These are phyloP conservation scores for Passer montanus DNA, from an alignment of 2,113 vertebrate species.

Conservation along the genomic window DNA sequence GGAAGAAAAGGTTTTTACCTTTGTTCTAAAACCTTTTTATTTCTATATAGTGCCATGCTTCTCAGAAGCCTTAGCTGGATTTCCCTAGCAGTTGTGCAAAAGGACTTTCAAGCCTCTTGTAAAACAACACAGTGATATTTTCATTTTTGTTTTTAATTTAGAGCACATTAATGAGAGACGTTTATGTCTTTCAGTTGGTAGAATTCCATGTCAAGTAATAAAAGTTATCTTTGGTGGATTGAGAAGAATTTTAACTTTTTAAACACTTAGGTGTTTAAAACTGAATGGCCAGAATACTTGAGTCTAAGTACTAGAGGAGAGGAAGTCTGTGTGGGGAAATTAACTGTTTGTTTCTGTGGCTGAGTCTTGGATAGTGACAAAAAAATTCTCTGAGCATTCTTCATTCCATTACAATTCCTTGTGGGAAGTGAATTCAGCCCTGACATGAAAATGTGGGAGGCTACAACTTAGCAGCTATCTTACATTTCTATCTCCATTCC, in stretches of 20 bases:
- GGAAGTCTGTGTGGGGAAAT: neutral
- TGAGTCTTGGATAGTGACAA: neutral
- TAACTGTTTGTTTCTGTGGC: neutral
- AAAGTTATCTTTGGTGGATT: neutral
- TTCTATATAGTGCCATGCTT: neutral
- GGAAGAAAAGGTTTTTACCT: neutral
- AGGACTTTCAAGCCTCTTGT: neutral
- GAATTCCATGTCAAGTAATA: neutral
- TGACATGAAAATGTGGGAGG: neutral
- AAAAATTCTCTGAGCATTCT: neutral
- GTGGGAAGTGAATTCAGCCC: neutral
- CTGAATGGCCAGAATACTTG: neutral
- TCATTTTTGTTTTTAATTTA: neutral
- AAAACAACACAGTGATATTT: neutral
- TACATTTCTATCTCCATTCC: neutral
- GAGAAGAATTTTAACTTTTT: neutral
- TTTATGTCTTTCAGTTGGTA: neutral
- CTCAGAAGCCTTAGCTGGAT: neutral
- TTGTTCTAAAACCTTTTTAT: neutral
- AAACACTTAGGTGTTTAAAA: neutral
- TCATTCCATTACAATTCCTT: neutral
- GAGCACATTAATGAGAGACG: neutral
- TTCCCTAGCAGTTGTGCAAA: neutral
- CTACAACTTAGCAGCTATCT: neutral
- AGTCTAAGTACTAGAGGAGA: neutral